Base-by-base conservation (phyloP, 2,113 vertebrate genomes). In the Stictonetta naevosa region DNA sequence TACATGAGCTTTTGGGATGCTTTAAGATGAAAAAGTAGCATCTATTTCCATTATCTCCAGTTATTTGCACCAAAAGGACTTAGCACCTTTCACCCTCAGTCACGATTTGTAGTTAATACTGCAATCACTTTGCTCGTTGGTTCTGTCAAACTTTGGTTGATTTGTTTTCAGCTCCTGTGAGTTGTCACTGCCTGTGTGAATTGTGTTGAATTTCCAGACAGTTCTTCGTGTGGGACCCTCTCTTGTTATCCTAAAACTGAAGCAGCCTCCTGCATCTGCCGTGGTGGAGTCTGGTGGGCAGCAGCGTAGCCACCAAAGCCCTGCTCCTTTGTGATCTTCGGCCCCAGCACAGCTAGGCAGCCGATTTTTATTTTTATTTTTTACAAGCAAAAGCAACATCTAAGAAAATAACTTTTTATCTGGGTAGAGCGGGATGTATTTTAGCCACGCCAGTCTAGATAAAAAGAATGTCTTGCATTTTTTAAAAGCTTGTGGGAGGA, bases 391-490 rank as follows among this genome's bases (percentile, higher is more conserved):
- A 91, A 90, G 34, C 77, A 78, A 29, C 6, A 13, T 91, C 64
- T 95, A 13, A 71, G 85, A 73, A 94, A 93, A 62, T 80, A 91
- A 86, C 83, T 83, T 92, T 94, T 96, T 92, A 93, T 96, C 90
- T 90, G 1, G 14, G 18, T 33, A 23, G 75, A 94, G 58, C 89
- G 91, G 52, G 33, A 91, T 95, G 81, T 90, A 58, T 94, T 95
- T 97, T 85, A 86, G 92, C 93, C 95, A 87, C 10, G 7, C 90
- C 91, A 92, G 93, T 78, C 69, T 48, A 96, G 93, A 95, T 96
- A 91, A 97, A 95, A 96, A 96, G 93, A 94, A 95, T 93, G 78
- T 92, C 76, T 94, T 87, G 86, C 93, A 92, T 92, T 94, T 95
- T 96, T 95, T 59, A 60, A 94, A 92, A 85, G 91, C 91, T 90